Evolutionary conservation across 2,888 invertebrate species (phyloP), one percentile per base, ranked within the genome.

Genomic region (Bellardia pandia): DNA sequence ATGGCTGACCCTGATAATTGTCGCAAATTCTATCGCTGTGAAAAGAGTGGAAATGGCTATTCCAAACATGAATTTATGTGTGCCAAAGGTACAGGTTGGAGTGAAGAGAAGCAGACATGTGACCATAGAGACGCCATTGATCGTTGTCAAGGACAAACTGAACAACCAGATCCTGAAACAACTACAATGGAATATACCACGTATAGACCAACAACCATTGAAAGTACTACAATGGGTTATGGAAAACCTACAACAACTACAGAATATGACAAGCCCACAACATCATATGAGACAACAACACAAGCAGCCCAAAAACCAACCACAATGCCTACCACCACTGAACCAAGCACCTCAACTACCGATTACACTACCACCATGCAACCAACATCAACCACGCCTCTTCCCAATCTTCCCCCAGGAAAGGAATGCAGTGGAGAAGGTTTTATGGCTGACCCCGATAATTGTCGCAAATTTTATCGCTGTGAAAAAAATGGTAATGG

Each of bases 11-110:
- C 95, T 1, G 93, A 94, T 68, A 94, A 95, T 88, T 95, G 95
- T 86, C 94, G 92, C 14, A 95, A 95, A 89, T 95, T 95, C 91
- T 95, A 95, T 87, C 94, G 95, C 56, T 95, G 95, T 89, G 95
- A 95, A 0, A 92, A 93, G 71, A 94, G 94, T 84, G 95, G 94
- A 0, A 93, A 94, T 37, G 94, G 94, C 0, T 91, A 90, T 78
- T 77, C 88, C 0, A 91, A 89, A 64, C 89, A 91, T 89, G 95
- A 96, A 69, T 96, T 96, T 90, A 92, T 94, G 77, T 96, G 96
- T 89, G 95, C 95, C 0, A 94, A 95, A 80, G 96, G 96, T 45
- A 96, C 96, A 0, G 95, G 95, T 14, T 96, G 96, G 96, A 96
- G 96, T 90, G 94, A 95, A 90, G 94, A 94, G 14, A 93, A 95